Percentiles rank a stretch among this genome's conserved stretches.
Conservation (phyloP, 1,140 invertebrate species). For the Pogonomyrmex californicus region DNA sequence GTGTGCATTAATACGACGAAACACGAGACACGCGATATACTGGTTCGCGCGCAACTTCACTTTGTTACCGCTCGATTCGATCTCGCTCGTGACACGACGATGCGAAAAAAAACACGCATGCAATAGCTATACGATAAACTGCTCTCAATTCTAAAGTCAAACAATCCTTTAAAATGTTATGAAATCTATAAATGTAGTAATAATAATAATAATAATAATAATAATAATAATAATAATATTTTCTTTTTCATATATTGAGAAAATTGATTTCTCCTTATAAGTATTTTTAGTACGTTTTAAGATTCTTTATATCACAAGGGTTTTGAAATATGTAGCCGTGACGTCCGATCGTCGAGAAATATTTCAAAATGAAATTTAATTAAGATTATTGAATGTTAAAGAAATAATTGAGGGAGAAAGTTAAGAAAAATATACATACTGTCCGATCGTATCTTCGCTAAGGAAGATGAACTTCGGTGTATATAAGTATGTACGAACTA, state of each 20-base stretch:
- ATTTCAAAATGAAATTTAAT: background rate
- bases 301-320: background rate
- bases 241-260: background rate
- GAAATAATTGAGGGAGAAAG: background rate
- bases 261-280: background rate
- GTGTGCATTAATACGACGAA: background rate
- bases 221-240: background rate
- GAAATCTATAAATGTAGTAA: too few relatives aligned
- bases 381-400: background rate
- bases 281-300: background rate
- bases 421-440: background rate
- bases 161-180: too few relatives aligned
- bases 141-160: too few relatives aligned
- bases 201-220: too few relatives aligned
- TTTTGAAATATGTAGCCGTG: background rate
- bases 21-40: background rate
- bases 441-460: background rate
- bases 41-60: background rate
- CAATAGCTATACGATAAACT: too few relatives aligned
- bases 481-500: too few relatives aligned
- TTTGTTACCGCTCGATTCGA: background rate
- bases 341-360: background rate
- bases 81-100: background rate
- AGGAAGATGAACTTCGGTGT: too few relatives aligned
- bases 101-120: too few relatives aligned